phyloP scores from a whole-genome alignment of 2,113 vertebrate species.

The Charadrius vociferus region DNA sequence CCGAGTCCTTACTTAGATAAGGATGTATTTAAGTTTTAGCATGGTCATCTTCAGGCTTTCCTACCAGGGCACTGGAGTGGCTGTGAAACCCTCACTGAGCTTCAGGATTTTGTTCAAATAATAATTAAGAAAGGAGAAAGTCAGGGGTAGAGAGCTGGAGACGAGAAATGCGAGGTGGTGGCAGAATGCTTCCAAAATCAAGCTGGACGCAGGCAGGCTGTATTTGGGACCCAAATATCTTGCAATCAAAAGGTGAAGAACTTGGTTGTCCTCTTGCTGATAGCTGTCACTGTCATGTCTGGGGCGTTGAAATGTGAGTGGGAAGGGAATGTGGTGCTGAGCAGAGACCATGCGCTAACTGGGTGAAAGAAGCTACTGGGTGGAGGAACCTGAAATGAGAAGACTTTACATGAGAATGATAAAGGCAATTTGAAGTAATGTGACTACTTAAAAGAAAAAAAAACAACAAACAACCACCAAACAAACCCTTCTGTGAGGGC shows the following conservation, averaged over 20 bases:
- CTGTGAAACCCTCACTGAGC: neutral
- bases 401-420: rapidly evolving
- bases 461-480: too few relatives aligned
- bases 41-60: neutral
- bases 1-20: neutral
- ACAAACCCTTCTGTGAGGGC: too few relatives aligned
- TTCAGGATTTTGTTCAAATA: neutral
- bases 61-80: too few relatives aligned
- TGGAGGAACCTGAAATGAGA: neutral
- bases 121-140: neutral
- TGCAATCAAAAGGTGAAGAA: neutral
- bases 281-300: rapidly evolving
- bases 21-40: neutral
- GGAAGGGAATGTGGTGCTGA: neutral
- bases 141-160: rapidly evolving
- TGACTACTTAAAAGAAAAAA: neutral
- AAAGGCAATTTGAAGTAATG: neutral
- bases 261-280: neutral
- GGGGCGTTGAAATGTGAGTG: neutral
- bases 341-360: rapidly evolving
- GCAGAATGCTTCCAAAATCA: neutral
- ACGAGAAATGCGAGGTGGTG: rapidly evolving
- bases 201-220: neutral
- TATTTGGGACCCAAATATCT: rapidly evolving
- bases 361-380: too few relatives aligned